Base-by-base conservation (phyloP, 2,113 vertebrate species). In the Formicarius rufipectus region DNA sequence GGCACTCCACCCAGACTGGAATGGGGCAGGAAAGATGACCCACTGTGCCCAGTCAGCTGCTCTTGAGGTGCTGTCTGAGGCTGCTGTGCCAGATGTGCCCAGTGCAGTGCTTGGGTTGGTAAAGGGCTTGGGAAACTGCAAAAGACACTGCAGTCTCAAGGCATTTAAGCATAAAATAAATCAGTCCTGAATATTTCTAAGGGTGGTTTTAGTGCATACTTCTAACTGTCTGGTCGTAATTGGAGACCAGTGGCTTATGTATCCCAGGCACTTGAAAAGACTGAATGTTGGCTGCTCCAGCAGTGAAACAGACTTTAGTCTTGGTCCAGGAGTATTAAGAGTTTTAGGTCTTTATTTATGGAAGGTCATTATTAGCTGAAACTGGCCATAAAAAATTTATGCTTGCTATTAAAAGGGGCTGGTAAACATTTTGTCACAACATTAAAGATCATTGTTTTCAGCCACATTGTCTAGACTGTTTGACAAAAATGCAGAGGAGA, bases 331-430 rank as follows among this genome's bases (percentile, higher is more conserved):
- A 71, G 24, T n/a, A 67, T 72, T 78, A 91, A 71, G 58, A 82
- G 66, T 14, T 90, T 91, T 78, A 84, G 18, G 39, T 58, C 50
- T 82, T 90, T 81, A 62, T 94, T 95, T 87, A 91, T 89, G 89
- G 77, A 77, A 84, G 69, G 52, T 77, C 73, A 74, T 76, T 83
- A 59, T 86, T 47, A 81, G 68, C 80, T 67, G 93, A 89, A 92
- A 69, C 1, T 2, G 28, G 45, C 64, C 56, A 18, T 91, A 87
- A 92, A 93, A 64, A 50, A 77, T 92, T 91, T 77, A 74, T 2
- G 25, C 21, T 74, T 86, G 47, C 69, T 93, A 66, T 66, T 79
- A 62, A 78, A 84, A 35, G 37, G 25, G 39, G 10, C 45, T 89
- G 59, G 59, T 90, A 90, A 95, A 56, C 68, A 77, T 90, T 79